Evolutionary conservation across 2,797 vertebrate genomes (phyloP).

Genomic region (Tapera naevia): DNA sequence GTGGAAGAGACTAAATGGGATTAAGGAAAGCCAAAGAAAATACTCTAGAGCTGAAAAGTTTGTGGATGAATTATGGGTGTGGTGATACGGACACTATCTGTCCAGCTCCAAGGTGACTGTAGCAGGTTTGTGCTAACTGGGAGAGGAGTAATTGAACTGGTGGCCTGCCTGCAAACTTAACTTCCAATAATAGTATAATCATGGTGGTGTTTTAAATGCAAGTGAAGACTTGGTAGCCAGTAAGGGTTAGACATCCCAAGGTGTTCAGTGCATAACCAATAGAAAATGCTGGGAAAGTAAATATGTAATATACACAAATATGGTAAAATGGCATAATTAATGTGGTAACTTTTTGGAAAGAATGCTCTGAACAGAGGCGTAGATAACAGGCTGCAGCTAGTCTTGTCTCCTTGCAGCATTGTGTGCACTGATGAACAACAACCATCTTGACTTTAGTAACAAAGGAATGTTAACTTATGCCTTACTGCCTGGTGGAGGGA

Average conservation of each 20-base stretch:
- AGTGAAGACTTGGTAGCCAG: background rate
- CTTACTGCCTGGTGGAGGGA: background rate
- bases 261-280: background rate
- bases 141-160: background rate
- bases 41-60: background rate
- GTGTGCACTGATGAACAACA: background rate
- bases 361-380: background rate
- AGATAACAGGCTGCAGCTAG: background rate
- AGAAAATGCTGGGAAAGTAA: background rate
- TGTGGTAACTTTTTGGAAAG: background rate
- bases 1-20: background rate
- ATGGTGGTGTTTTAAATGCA: background rate
- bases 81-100: background rate
- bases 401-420: background rate
- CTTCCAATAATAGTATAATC: background rate
- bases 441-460: background rate
- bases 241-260: background rate
- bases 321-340: background rate
- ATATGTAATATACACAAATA: background rate
- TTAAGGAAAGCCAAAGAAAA: conserved; percentile 10
- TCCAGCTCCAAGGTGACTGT: background rate
- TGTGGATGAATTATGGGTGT: background rate
- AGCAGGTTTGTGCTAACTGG: background rate
- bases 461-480: background rate
- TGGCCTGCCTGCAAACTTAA: background rate